Evolutionary conservation across 2,797 vertebrate genomes (phyloP), one percentile per base, ranked within the genome.

Genomic region (Cyclopterus lumpus): DNA sequence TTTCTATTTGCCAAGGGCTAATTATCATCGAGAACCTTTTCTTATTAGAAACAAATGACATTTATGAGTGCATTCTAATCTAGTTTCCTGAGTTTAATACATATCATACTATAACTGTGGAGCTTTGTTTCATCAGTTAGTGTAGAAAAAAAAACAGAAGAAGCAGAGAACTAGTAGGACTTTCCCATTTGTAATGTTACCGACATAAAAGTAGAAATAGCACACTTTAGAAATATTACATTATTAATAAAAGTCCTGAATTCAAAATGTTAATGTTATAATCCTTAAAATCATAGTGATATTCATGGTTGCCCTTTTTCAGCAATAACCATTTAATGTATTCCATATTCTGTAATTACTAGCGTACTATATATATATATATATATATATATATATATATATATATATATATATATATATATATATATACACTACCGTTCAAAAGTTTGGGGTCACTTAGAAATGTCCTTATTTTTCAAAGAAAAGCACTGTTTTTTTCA

Each of bases 1-100:
- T 77, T 87, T 86, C 87, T 92, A 87, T 91, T 92, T 86, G 82
- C 80, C 85, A 81, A 77, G 71, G 66, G 79, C 86, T 75, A 75
- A 87, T 85, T 81, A 86, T 88, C 72, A 81, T 77, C 80, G 69
- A 66, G 72, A 80, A 81, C 38, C 71, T 59, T 83, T 85, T 85
- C 51, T 80, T 83, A 77, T 79, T 72, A 70, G 69, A 80, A 65
- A 79, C 68, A 82, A 81, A 85, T 89, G 79, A 84, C 83, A 80
- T 90, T 87, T 81, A 91, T 77, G 79, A 77, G 78, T 57, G 75
- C 46, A 58, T 86, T 81, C 80, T 74, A 82, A 84, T 86, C 75
- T 46, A 28, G 24, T 68, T 70, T 80, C 28, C 72, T 14, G 77
- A 71, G 81, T 78, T 76, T 75, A 83, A 85, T 78, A 63, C 38